phyloP scores from a whole-genome alignment of 2,797 vertebrate genomes.

The Avahi laniger region DNA sequence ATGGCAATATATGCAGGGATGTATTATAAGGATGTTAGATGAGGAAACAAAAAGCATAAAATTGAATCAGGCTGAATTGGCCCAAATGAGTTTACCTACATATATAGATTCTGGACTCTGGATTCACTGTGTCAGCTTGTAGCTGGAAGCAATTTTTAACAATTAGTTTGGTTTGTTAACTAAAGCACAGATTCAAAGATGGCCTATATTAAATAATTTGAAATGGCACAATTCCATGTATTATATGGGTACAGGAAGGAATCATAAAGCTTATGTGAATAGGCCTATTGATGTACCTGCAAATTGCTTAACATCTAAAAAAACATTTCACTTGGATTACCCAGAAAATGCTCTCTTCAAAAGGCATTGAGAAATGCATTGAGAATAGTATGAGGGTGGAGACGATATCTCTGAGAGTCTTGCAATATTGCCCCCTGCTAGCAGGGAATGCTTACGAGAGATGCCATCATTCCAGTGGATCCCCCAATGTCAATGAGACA shows the following conservation, averaged over 20 bases:
- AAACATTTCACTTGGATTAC: neutral
- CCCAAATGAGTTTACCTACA: neutral
- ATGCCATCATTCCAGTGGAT: too few species aligned
- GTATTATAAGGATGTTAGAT: neutral
- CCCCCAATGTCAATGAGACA: neutral
- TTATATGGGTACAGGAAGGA: neutral
- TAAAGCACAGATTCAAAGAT: neutral
- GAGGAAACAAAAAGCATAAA: neutral
- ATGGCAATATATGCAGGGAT: neutral
- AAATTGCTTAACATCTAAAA: neutral
- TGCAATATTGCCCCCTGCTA: neutral
- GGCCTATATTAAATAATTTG: neutral
- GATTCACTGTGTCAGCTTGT: neutral
- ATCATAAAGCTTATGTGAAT: neutral
- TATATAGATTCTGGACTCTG: neutral
- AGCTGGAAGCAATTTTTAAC: neutral
- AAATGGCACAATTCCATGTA: neutral
- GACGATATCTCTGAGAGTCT: neutral
- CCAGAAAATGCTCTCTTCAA: too few species aligned
- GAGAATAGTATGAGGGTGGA: too few species aligned
- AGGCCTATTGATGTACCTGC: neutral
- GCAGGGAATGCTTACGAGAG: neutral
- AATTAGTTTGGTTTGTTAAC: neutral
- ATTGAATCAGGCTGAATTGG: neutral
- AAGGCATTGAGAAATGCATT: neutral